phyloP scores from a whole-genome alignment of 1,140 invertebrate species.

The Heliconius congener region DNA sequence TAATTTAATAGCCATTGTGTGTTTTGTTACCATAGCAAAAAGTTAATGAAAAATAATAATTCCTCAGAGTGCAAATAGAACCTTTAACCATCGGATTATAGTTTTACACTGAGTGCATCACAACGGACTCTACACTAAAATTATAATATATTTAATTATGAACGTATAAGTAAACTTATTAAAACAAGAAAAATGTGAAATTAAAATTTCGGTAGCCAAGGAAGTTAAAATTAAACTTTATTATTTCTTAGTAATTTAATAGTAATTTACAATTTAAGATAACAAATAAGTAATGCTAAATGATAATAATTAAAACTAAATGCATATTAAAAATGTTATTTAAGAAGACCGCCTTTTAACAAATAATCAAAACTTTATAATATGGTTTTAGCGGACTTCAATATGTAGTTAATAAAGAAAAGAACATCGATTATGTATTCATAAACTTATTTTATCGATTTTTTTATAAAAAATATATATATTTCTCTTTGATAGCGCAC shows the following conservation, averaged over 20 bases:
- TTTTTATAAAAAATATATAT: conserved; percentile 2
- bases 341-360: conserved; percentile 7
- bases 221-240: background rate
- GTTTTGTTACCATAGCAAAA: too few relatives aligned
- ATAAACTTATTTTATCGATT: conserved; percentile 2
- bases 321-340: background rate
- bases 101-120: too few relatives aligned
- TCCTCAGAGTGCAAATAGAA: too few relatives aligned
- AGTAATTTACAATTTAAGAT: background rate
- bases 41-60: too few relatives aligned
- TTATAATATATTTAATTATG: too few relatives aligned
- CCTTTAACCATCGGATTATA: too few relatives aligned
- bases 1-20: too few relatives aligned
- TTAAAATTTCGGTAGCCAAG: background rate
- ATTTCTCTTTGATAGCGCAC: conserved; percentile 28
- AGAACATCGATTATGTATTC: conserved; percentile 3
- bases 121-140: too few relatives aligned
- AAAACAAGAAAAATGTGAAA: background rate
- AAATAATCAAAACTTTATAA: background rate
- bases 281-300: background rate
- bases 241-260: background rate
- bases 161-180: background rate
- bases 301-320: background rate
- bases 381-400: background rate
- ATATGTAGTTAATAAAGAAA: conserved; percentile 13